Conservation (phyloP, 2,113 vertebrate species). For the Amblyopsis rosae region DNA sequence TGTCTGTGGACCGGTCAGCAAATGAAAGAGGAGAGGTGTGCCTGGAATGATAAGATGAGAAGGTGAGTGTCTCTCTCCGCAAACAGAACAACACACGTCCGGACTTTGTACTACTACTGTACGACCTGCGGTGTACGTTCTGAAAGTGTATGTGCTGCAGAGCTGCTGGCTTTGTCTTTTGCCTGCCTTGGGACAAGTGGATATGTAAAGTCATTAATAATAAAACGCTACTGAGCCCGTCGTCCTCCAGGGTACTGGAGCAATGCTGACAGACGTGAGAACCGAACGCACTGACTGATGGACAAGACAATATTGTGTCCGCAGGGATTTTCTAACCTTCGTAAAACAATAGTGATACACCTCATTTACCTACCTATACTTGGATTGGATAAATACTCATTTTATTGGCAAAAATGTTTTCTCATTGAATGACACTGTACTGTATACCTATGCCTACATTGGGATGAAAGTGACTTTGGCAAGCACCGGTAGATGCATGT, state of each 20-base stretch:
- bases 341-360: constrained; percentile 31
- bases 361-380: constrained; percentile 28
- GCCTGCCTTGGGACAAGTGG: constrained; percentile 56
- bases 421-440: background rate
- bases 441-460: constrained; percentile 5
- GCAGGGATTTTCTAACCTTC: constrained; percentile 53
- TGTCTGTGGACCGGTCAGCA: constrained; percentile 33
- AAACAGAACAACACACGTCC: no score
- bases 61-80: constrained; percentile 46
- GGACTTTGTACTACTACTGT: no score
- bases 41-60: constrained; percentile 72
- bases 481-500: constrained; percentile 5
- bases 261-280: constrained; percentile 60
- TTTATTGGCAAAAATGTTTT: constrained; percentile 17
- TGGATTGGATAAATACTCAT: constrained; percentile 21
- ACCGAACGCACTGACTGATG: constrained; percentile 58
- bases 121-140: background rate
- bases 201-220: constrained; percentile 71
- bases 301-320: constrained; percentile 45
- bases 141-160: constrained; percentile 48
- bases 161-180: constrained; percentile 38
- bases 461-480: constrained; percentile 6
- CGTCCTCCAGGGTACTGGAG: constrained; percentile 59
- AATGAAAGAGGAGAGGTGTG: constrained; percentile 59
- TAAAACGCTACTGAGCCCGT: constrained; percentile 62